A percentile compares a stretch with the other conserved stretches of the same genome.
Conservation (phyloP, 2,113 vertebrate genomes). For the Chascanopsetta lugubris region DNA sequence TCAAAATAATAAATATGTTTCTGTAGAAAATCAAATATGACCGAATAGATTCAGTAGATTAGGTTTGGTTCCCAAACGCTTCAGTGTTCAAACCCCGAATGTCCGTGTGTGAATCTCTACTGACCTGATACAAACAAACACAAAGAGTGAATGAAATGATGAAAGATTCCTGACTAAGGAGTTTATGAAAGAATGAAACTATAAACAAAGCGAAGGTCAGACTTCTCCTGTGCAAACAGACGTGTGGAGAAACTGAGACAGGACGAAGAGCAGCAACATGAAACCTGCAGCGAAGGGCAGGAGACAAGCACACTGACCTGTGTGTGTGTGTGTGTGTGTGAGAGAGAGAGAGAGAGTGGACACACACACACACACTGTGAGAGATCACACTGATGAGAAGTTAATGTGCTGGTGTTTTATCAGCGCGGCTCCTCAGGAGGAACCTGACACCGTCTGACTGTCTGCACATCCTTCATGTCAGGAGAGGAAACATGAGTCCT, state of each 20-base stretch:
- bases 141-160: no score
- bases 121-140: no score
- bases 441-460: conserved; percentile 50
- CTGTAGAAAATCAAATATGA: no score
- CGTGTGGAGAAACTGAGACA: background rate
- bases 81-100: no score
- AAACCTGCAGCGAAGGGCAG: background rate
- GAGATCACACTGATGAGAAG: conserved; percentile 34
- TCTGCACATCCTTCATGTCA: conserved; percentile 34
- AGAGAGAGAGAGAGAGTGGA: no score
- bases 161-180: no score
- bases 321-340: conserved; percentile 8
- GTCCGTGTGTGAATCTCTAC: no score
- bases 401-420: conserved; percentile 22
- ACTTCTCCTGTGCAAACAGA: no score
- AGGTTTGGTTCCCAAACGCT: no score
- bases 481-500: conserved; percentile 54
- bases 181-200: background rate
- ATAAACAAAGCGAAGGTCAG: background rate
- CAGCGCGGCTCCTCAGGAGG: conserved; percentile 45
- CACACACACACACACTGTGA: conserved; percentile 3
- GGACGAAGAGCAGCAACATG: background rate
- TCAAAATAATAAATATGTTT: no score
- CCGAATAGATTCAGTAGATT: no score
- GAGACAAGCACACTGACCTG: conserved; percentile 16